Evolutionary conservation across 2,888 invertebrate genomes (phyloP), one percentile per base, ranked within the genome.

Genomic region (Onthophagus sagittarius): DNA sequence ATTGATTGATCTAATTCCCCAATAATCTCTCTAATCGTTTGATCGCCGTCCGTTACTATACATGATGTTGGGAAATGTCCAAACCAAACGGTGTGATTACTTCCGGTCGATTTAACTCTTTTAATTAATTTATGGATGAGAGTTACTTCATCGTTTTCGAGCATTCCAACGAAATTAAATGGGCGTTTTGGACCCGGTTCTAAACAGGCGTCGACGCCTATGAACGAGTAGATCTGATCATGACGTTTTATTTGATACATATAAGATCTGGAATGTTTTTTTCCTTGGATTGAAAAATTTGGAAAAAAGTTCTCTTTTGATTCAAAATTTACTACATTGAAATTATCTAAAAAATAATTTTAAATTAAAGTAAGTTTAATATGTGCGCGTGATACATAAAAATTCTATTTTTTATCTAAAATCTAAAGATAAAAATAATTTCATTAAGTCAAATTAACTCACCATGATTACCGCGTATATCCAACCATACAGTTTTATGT

Each of bases 381-480:
- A n/a, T n/a, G n/a, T n/a, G n/a, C n/a, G n/a, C n/a, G n/a, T n/a
- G n/a, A n/a, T n/a, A n/a, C n/a, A n/a, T n/a, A n/a, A n/a, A n/a
- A n/a, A n/a, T n/a, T n/a, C n/a, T n/a, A n/a, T n/a, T n/a, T n/a
- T n/a, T n/a, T n/a, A n/a, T n/a, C n/a, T n/a, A n/a, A n/a, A n/a
- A n/a, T n/a, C n/a, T n/a, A n/a, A n/a, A n/a, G n/a, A n/a, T n/a
- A n/a, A n/a, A n/a, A n/a, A n/a, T n/a, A n/a, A n/a, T n/a, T 33
- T 7, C 33, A 33, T 33, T 33, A 72, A 65, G 23, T 9, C 13
- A 9, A 53, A 33, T 67, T 62, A 53, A 63, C 23, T 70, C 87
- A 94, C 95, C 96, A 89, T 96, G 96, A 88, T 96, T 96, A 84
- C 97, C 97, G 84, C 96, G 88, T 76, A 96, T 92, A 86, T 97